These are phyloP conservation scores for Ceratina calcarata DNA, from an alignment of 1,140 invertebrate species.

Conservation along the genomic window DNA sequence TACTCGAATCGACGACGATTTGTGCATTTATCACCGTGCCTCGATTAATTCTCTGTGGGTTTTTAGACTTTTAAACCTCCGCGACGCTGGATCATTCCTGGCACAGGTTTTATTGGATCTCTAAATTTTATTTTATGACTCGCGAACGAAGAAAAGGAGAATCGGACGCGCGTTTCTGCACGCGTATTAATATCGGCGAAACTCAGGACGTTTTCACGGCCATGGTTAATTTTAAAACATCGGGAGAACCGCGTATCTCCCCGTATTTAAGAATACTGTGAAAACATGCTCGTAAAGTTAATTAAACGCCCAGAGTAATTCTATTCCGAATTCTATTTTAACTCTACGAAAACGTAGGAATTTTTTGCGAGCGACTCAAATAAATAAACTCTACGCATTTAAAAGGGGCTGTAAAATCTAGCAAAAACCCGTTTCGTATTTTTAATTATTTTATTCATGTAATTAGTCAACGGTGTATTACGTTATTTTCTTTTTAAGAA, in stretches of 20 bases:
- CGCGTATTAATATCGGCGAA: slow-evolving; percentile 1
- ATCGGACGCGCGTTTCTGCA: neutral
- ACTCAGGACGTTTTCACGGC: slow-evolving; percentile 1
- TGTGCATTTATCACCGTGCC: slow-evolving; percentile 26
- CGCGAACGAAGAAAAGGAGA: neutral
- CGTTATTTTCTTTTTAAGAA: too few species aligned
- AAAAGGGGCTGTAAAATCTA: too few species aligned
- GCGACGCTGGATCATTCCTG: slow-evolving; percentile 22
- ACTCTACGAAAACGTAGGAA: too few species aligned
- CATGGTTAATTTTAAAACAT: slow-evolving; percentile 24
- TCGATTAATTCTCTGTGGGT: slow-evolving; percentile 35
- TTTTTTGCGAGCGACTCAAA: neutral
- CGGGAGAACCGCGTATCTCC: neutral
- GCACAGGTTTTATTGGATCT: slow-evolving; percentile 25
- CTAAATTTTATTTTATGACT: slow-evolving; percentile 34
- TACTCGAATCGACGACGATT: slow-evolving; percentile 36
- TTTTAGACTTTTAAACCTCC: neutral
- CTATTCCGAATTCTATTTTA: neutral
- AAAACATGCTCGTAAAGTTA: neutral
- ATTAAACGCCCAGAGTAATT: neutral
- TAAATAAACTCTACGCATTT: too few species aligned
- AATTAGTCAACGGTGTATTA: too few species aligned
- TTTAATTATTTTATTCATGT: too few species aligned
- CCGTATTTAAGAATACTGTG: neutral
- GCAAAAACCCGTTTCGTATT: too few species aligned